These are phyloP conservation scores for Cecidostiba fungosa DNA, from an alignment of 2,888 invertebrate species.

Conservation along the genomic window DNA sequence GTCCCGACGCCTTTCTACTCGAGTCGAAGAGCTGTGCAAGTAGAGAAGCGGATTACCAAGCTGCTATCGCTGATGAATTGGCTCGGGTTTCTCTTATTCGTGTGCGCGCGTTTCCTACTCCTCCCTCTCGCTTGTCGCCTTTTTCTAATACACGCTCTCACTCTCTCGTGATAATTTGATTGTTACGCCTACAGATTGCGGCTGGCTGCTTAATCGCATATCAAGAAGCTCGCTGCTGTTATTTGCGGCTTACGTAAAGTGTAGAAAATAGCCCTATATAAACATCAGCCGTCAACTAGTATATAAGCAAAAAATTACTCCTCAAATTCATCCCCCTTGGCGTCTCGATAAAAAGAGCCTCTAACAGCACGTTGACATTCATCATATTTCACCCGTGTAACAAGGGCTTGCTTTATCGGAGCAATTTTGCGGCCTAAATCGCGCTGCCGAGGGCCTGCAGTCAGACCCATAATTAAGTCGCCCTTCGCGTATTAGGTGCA, in stretches of 20 bases:
- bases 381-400: slow-evolving; percentile 19
- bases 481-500: slow-evolving; percentile 18
- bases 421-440: slow-evolving; percentile 28
- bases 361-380: slow-evolving; percentile 29
- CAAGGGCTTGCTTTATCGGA: slow-evolving; percentile 43
- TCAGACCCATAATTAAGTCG: slow-evolving; percentile 33
- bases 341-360: slow-evolving; percentile 7
- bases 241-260: slow-evolving; percentile 25
- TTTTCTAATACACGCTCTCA: background rate
- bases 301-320: background rate
- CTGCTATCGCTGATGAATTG: slow-evolving; percentile 38
- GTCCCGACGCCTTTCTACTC: background rate
- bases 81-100: slow-evolving; percentile 7
- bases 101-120: background rate
- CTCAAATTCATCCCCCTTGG: background rate
- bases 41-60: background rate
- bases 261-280: background rate
- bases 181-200: background rate
- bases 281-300: too few species aligned
- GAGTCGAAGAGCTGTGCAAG: background rate
- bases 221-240: background rate
- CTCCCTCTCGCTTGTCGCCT: background rate
- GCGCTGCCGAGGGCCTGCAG: background rate
- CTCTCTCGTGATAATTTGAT: slow-evolving; percentile 25
- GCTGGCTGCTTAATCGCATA: background rate